phyloP scores from a whole-genome alignment of 2,113 vertebrate genomes.

The Climacteris rufus region DNA sequence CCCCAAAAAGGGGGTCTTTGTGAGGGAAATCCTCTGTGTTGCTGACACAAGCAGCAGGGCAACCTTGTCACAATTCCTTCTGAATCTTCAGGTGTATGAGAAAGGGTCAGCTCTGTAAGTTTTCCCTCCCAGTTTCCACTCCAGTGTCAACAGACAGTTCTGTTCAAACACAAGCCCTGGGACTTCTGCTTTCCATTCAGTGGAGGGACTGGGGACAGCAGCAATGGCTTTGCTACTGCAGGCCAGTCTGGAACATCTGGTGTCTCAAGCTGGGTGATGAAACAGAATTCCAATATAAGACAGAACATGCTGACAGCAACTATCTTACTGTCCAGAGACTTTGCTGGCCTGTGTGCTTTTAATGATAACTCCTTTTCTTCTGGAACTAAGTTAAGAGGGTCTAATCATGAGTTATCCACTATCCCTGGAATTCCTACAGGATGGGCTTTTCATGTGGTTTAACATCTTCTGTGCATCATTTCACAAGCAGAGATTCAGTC shows the following conservation, averaged over 20 bases:
- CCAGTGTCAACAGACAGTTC: neutral
- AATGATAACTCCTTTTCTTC: neutral
- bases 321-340: neutral
- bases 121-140: neutral
- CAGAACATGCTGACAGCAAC: neutral
- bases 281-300: neutral
- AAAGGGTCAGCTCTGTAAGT: neutral
- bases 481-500: neutral
- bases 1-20: neutral
- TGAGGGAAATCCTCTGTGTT: neutral
- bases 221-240: neutral
- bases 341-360: neutral
- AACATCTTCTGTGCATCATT: neutral
- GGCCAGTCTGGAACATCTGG: neutral
- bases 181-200: neutral
- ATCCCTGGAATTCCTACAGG: neutral
- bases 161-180: neutral
- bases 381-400: neutral
- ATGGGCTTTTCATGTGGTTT: neutral
- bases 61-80: neutral
- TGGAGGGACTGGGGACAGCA: neutral
- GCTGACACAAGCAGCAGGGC: neutral
- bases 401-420: neutral
- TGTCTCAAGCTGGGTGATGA: neutral
- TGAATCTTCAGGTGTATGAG: neutral